Base-by-base conservation (phyloP, 2,797 vertebrate species). In the Linurgus olivaceus region DNA sequence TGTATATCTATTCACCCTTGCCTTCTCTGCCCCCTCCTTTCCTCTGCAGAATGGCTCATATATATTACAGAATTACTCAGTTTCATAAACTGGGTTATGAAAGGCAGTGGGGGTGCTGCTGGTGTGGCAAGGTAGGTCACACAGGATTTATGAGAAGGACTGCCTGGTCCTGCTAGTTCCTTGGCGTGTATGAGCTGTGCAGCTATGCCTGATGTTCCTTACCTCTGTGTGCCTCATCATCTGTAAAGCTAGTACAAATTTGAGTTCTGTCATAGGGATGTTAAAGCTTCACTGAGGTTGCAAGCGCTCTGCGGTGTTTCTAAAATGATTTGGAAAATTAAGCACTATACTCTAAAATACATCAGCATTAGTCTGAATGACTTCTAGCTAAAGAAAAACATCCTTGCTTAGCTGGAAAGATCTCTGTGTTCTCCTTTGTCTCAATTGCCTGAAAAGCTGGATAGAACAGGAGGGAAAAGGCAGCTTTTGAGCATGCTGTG, bases 41-140 rank as follows among this genome's bases (percentile, higher is more conserved):
- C 51, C 66, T 90, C 92, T 90, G 82, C 83, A 96, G 87, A 83
- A 52, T 76, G 26, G 76, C 70, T 96, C 62, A 84, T 86, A 78
- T 89, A 81, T 94, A 93, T 93, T 96, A 71, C 66, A 94, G 87
- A 93, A 91, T 96, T 94, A 90, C 91, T 93, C 85, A 37, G 62
- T 94, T 93, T 93, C 87, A 86, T 96, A 93, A 96, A 93, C 76
- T 91, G 79, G 85, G 91, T 96, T 95, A 93, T 70, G 79, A 90
- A 90, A 92, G 87, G 85, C 51, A 0, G 78, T 81, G 81, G 87
- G 75, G 91, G 70, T 86, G 79, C 90, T 90, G 79, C 33, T 29
- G 73, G 28, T 58, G 61, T 91, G 83, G 84, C 89, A 90, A 72
- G 86, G 61, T 92, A 86, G 89, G 87, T 93, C 85, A 59, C 55